Conservation (phyloP, 2,113 vertebrate genomes). For the Oenanthe melanoleuca region DNA sequence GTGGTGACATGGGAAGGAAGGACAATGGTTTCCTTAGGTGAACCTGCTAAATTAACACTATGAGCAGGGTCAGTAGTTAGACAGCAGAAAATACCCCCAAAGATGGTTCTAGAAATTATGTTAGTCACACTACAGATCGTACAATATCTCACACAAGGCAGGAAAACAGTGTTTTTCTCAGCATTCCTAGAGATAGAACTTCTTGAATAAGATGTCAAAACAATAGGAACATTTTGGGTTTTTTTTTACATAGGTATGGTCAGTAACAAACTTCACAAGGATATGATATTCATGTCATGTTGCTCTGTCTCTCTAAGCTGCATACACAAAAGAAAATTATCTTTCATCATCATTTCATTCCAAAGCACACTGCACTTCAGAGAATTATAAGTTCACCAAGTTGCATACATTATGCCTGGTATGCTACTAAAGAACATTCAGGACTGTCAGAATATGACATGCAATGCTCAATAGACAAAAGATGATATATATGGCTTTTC, state of each 20-base stretch:
- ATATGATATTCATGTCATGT: background rate
- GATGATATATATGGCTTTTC: background rate
- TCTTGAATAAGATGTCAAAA: constrained; percentile 1
- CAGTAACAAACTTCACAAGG: background rate
- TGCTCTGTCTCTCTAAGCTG: background rate
- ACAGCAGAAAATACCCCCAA: background rate
- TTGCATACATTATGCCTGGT: background rate
- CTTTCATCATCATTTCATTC: background rate
- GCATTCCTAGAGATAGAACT: background rate
- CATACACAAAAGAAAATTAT: background rate
- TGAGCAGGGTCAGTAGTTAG: background rate
- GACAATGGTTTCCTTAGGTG: background rate
- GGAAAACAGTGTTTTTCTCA: background rate
- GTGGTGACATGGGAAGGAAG: background rate
- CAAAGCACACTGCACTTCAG: background rate
- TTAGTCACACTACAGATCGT: background rate
- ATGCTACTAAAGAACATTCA: background rate
- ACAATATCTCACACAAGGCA: background rate
- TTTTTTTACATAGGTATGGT: background rate
- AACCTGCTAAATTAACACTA: background rate
- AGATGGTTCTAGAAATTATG: background rate
- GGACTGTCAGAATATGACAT: background rate
- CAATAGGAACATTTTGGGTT: background rate
- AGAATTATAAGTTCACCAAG: background rate
- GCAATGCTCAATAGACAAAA: background rate